A percentile compares a stretch with the other conserved stretches of the same genome.
These are phyloP conservation scores for Muscicapa comitata DNA, from an alignment of 2,797 vertebrate genomes.

Conservation along the genomic window DNA sequence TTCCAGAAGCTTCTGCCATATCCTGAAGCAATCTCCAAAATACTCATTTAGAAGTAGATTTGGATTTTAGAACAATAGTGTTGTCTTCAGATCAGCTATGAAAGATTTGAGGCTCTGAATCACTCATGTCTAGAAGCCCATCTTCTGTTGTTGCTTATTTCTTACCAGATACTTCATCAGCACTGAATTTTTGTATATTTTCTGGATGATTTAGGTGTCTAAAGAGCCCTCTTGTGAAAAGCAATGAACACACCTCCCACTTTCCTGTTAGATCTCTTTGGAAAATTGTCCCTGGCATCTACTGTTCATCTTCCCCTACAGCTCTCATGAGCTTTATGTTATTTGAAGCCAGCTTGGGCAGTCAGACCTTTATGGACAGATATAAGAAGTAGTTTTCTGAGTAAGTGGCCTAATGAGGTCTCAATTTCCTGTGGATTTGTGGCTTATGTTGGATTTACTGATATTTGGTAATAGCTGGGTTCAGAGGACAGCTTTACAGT, in stretches of 20 bases:
- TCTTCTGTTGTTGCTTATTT: background rate
- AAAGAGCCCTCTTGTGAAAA: background rate
- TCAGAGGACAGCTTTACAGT: background rate
- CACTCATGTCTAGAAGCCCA: background rate
- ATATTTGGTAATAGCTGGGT: background rate
- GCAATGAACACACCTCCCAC: background rate
- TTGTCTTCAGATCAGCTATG: background rate
- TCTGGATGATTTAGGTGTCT: background rate
- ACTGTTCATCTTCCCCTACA: background rate
- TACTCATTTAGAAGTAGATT: background rate
- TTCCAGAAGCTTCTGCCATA: background rate
- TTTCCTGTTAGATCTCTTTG: background rate
- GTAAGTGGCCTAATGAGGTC: background rate
- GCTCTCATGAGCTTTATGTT: background rate
- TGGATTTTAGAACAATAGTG: background rate
- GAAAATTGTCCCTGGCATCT: background rate
- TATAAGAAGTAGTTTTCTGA: background rate
- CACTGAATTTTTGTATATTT: background rate
- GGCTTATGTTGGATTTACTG: background rate
- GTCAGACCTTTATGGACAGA: background rate
- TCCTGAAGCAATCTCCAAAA: background rate
- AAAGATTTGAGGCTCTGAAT: background rate
- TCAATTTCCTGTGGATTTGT: background rate
- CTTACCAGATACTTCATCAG: background rate
- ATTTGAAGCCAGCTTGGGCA: background rate